These are phyloP conservation scores for Zapornia atra DNA, from an alignment of 2,113 vertebrate species.

Conservation along the genomic window DNA sequence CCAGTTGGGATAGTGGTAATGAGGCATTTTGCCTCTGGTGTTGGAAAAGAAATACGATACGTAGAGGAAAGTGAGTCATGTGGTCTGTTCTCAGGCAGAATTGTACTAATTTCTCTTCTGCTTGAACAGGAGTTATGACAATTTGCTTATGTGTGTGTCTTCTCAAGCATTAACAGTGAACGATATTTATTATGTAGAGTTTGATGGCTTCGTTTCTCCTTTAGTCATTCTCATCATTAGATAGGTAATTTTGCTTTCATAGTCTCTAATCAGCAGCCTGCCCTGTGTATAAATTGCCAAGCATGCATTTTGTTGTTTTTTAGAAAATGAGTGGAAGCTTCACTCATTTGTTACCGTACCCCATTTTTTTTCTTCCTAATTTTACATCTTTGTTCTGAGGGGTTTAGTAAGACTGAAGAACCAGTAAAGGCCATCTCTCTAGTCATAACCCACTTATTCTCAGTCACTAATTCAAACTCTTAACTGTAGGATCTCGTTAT, in stretches of 20 bases:
- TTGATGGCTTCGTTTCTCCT: not conserved
- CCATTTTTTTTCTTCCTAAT: not conserved
- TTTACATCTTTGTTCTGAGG: not conserved
- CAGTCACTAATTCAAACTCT: not conserved
- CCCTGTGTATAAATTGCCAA: not conserved
- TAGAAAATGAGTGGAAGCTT: not conserved
- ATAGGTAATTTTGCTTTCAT: not conserved
- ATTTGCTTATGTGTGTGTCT: not conserved
- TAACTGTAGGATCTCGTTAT: not conserved
- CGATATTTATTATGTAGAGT: not conserved
- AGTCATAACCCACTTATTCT: not conserved
- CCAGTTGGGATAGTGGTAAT: not conserved
- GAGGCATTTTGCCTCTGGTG: not conserved
- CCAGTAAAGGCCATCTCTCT: not conserved
- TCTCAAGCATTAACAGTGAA: not conserved
- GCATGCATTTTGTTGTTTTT: not conserved
- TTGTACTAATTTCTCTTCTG: not conserved
- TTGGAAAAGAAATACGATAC: not conserved
- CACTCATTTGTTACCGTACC: not conserved
- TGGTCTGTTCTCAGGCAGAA: not conserved
- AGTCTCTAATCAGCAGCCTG: not conserved
- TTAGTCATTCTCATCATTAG: not conserved
- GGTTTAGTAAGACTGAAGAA: not conserved
- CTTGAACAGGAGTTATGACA: not conserved
- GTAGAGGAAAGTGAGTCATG: not conserved